These are phyloP conservation scores for Steinernema carpocapsae DNA, from an alignment of 2,888 invertebrate species.

Conservation along the genomic window DNA sequence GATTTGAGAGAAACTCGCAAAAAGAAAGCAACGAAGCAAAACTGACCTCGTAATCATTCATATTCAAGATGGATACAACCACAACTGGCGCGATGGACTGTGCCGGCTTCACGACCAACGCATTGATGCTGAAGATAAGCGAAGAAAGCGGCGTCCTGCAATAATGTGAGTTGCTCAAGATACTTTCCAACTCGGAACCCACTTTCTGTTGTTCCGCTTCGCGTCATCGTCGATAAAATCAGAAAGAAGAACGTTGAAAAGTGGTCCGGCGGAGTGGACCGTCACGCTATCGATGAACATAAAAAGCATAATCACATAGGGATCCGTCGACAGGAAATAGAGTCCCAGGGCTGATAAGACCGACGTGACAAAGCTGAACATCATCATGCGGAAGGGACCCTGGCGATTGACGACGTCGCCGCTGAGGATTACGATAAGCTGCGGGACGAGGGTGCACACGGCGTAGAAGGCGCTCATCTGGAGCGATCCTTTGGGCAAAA, in stretches of 20 bases:
- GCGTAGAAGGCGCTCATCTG: slow-evolving; percentile 62
- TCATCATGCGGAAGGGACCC: slow-evolving; percentile 56
- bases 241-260: slow-evolving; percentile 67
- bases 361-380: slow-evolving; percentile 53
- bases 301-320: slow-evolving; percentile 61
- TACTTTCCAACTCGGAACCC: slow-evolving; percentile 39
- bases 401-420: slow-evolving; percentile 51
- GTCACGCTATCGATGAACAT: slow-evolving; percentile 66
- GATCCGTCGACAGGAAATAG: slow-evolving; percentile 51
- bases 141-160: slow-evolving; percentile 60
- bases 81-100: slow-evolving; percentile 65
- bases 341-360: slow-evolving; percentile 52
- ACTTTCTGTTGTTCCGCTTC: slow-evolving; percentile 47
- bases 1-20: background rate
- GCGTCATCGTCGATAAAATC: slow-evolving; percentile 68
- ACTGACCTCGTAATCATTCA: slow-evolving; percentile 56
- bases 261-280: slow-evolving; percentile 64
- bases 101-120: slow-evolving; percentile 67
- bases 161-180: background rate
- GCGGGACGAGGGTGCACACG: slow-evolving; percentile 61
- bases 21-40: slow-evolving; percentile 28
- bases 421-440: slow-evolving; percentile 59
- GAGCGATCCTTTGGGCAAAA: slow-evolving; percentile 63
- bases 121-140: slow-evolving; percentile 66
- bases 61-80: slow-evolving; percentile 61